phyloP scores from a whole-genome alignment of 1,140 invertebrate genomes.

The Philotrypesis tridentata region DNA sequence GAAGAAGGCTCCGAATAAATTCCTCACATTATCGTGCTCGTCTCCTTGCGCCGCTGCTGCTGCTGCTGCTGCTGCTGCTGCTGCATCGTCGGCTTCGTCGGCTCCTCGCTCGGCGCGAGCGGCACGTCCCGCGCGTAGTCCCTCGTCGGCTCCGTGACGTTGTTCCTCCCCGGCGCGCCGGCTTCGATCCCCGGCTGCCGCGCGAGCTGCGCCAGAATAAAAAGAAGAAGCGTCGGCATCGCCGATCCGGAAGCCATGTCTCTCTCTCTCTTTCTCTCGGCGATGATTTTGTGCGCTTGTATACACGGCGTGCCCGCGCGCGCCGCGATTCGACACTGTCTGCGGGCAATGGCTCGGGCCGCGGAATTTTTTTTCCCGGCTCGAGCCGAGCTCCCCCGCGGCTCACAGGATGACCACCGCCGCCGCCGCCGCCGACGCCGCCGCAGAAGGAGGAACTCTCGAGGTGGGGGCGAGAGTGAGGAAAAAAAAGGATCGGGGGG shows the following conservation, averaged over 20 bases:
- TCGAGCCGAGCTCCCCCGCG: background rate
- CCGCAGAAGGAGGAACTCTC: no score
- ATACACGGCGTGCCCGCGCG: background rate
- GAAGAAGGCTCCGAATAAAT: background rate
- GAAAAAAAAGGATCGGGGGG: no score
- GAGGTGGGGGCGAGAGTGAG: background rate
- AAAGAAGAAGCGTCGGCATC: background rate
- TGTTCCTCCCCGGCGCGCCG: background rate
- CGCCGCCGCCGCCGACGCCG: no score
- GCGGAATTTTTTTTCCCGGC: background rate
- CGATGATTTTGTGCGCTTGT: no score
- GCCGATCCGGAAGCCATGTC: background rate
- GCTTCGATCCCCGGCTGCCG: background rate
- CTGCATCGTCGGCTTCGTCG: no score
- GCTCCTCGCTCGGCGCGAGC: background rate
- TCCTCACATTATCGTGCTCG: background rate
- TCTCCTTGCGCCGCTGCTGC: background rate
- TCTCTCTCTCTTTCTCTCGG: no score
- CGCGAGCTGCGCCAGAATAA: no score
- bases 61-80: no score
- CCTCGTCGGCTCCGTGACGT: background rate
- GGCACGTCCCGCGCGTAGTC: background rate
- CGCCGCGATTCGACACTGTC: constrained; percentile 33
- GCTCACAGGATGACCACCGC: background rate
- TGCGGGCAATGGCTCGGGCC: background rate